Conservation (phyloP, 2,888 invertebrate genomes). For the Melieria omissa region DNA sequence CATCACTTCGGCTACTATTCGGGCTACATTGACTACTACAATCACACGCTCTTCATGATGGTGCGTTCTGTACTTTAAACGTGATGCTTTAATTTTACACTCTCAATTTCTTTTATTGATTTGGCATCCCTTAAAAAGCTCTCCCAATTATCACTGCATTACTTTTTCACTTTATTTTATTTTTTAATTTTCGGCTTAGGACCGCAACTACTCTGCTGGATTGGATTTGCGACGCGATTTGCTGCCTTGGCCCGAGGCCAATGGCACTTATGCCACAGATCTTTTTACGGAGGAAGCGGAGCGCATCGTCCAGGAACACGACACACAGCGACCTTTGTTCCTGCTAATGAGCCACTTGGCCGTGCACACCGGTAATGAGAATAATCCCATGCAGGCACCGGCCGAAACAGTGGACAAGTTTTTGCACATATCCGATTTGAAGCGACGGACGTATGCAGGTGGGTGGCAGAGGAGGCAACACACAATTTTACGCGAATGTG, state of each 20-base stretch:
- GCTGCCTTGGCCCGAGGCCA: conserved; percentile 69
- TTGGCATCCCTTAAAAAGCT: too few relatives aligned
- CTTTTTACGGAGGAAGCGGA: conserved; percentile 76
- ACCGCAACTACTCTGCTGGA: conserved; percentile 63
- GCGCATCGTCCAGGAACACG: conserved; percentile 72
- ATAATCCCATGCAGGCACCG: conserved; percentile 78
- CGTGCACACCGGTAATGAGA: conserved; percentile 81
- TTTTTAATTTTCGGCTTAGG: conserved; percentile 37
- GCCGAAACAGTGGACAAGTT: conserved; percentile 77
- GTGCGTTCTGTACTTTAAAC: conserved; percentile 51
- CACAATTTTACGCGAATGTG: too few relatives aligned
- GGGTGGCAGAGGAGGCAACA: conserved; percentile 11
- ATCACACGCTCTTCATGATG: conserved; percentile 70
- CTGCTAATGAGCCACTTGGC: conserved; percentile 84
- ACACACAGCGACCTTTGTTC: conserved; percentile 75
- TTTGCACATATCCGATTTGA: conserved; percentile 73
- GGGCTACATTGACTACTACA: conserved; percentile 85
- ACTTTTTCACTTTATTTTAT: background rate
- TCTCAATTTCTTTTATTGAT: too few relatives aligned
- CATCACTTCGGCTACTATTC: conserved; percentile 87
- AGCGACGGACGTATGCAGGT: conserved; percentile 79
- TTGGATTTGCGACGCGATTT: conserved; percentile 69
- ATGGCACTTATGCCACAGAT: conserved; percentile 76
- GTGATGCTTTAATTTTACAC: background rate
- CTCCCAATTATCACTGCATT: background rate